Evolutionary conservation across 2,888 invertebrate species (phyloP), one percentile per base, ranked within the genome.

Genomic region (Tuberolachnus salignus): DNA sequence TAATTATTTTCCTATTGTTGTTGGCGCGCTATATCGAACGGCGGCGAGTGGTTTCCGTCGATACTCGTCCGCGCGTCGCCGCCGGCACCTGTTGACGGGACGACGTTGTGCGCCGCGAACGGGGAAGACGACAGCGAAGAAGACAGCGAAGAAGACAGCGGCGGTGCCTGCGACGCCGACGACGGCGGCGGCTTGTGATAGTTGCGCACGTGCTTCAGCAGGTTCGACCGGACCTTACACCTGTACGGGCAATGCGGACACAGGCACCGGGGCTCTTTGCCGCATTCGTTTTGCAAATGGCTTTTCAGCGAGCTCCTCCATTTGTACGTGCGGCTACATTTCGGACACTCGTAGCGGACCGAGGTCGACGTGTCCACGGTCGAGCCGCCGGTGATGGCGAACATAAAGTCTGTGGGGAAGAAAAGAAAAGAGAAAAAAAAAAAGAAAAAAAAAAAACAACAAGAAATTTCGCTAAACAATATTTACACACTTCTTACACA

Each of bases 201-300:
- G 64, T 82, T 82, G 49, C 82, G 81, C 44, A 82, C 78, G 63
- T 83, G 83, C 73, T 82, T 82, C 46, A 83, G 80, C 70, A 83
- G 80, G 55, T 82, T 82, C 10, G 82, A 82, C 59, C 82, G 73
- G 11, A 82, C 82, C 81, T 92, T 92, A 84, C 92, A 92, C 84
- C 92, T 90, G 86, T 92, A 92, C 3, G 91, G 91, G 86, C 93
- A 93, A 86, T 91, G 91, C 34, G 91, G 91, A 85, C 93, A 94
- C 84, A 91, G 90, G 86, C 92, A 92, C 86, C 92, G 92, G 34
- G 92, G 92, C 86, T 92, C 92, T 86, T 92, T 92, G 84, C 92
- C 92, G 86, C 92, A 92, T 86, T 92, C 92, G 92, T 92, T 92
- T 86, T 92, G 92, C 87, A 92, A 91, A 85, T 92, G 92, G 86